Percentiles rank a stretch among this genome's conserved stretches.
phyloP scores from a whole-genome alignment of 1,140 invertebrate genomes.

The Drosophila prosaltans region DNA sequence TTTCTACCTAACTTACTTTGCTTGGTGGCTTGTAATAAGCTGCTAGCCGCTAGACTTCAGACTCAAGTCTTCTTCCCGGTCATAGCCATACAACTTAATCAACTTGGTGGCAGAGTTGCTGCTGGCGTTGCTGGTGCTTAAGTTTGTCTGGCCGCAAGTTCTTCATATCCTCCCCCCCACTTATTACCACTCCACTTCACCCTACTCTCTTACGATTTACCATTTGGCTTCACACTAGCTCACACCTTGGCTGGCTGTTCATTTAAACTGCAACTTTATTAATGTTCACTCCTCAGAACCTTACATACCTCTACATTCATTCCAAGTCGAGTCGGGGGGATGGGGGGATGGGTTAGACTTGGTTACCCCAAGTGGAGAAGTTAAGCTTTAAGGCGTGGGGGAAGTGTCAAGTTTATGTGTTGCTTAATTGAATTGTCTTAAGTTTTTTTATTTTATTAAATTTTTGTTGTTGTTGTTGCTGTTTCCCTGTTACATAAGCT shows the following conservation, averaged over 20 bases:
- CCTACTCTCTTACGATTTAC: constrained; percentile 7
- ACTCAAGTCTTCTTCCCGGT: constrained; percentile 19
- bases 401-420: constrained; percentile 71
- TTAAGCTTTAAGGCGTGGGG: constrained; percentile 36
- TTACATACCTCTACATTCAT: constrained; percentile 11
- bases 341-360: not conserved
- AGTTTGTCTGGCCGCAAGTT: constrained; percentile 66
- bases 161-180: not conserved
- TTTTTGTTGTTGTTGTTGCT: constrained; percentile 18
- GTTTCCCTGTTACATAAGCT: constrained; percentile 37
- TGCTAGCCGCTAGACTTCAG: constrained; percentile 64
- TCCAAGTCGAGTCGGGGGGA: no score
- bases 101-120: constrained; percentile 40
- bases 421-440: constrained; percentile 74
- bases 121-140: constrained; percentile 51
- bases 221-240: constrained; percentile 22
- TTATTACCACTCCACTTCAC: not conserved
- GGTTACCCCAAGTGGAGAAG: not conserved
- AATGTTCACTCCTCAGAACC: constrained; percentile 45
- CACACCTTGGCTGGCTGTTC: constrained; percentile 51
- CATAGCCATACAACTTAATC: constrained; percentile 69
- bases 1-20: constrained; percentile 64
- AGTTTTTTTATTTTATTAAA: constrained; percentile 48
- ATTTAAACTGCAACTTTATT: constrained; percentile 76
- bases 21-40: constrained; percentile 72